Evolutionary conservation across 1,140 invertebrate genomes (phyloP), one percentile per base, ranked within the genome.

Genomic region (Bombyx mori): DNA sequence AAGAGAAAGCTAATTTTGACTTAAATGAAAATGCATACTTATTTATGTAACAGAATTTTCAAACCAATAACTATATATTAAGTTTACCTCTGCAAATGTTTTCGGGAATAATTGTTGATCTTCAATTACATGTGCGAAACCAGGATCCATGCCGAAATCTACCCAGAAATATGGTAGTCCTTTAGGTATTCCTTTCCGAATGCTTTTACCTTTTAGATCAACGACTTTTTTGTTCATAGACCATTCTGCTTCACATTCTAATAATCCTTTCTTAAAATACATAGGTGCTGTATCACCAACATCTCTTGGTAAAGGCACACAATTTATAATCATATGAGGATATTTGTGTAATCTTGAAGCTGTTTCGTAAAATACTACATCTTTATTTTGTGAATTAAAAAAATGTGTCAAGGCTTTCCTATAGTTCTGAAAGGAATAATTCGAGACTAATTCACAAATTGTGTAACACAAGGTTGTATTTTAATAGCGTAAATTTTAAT

Each of bases 231-330:
- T 97, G 79, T 99, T 99, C 63, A 93, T 92, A 9, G 95, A 91
- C 97, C 98, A 99, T 89, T 99, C 97, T 35, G 90, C 92, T 88
- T 99, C 98, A 65, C 94, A 97, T 83, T 99, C 98, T 69, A 96
- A 88, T 52, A 99, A 92, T 0, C 97, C 97, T 92, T 99, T 99
- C 91, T 98, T 98, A 75, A 99, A 99, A 89, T 98, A 99, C 63
- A 99, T 98, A 1, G 97, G 96, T 8, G 96, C 95, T 75, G 94
- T 86, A 62, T 95, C 93, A 35, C 94, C 95, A 44, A 92, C 89
- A 81, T 97, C 94, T 73, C 90, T 91, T 6, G 94, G 92, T 66
- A 99, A 69, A 0, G 97, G 96, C 22, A 99, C 89, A 89, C 97
- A 99, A 68, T 99, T 93, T 18, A 99, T 88, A 50, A 90, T 89